phyloP scores from a whole-genome alignment of 2,888 invertebrate genomes.

The Caenorhabditis plicata region DNA sequence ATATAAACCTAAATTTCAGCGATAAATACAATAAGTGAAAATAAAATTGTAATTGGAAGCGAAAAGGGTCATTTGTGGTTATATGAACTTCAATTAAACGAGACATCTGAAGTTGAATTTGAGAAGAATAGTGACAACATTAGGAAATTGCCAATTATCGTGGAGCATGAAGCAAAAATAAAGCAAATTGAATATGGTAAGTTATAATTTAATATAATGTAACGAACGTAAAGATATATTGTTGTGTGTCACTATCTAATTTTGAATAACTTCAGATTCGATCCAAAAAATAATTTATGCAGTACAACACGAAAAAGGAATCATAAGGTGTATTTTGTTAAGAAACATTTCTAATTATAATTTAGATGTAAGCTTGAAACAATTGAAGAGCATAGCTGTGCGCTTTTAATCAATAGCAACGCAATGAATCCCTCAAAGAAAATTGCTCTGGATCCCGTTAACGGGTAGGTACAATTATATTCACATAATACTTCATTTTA shows the following conservation, averaged over 20 bases:
- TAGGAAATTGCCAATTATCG: conserved; percentile 23
- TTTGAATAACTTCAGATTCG: conserved; percentile 16
- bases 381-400: conserved; percentile 26
- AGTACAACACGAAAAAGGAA: conserved; percentile 41
- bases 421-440: conserved; percentile 46
- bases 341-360: background rate
- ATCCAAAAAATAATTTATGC: conserved; percentile 37
- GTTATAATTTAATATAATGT: background rate
- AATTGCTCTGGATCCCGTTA: conserved; percentile 51
- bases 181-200: conserved; percentile 23
- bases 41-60: conserved; percentile 21
- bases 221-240: too few species aligned
- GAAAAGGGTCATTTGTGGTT: conserved; percentile 25
- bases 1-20: too few species aligned
- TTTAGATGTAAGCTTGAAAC: conserved; percentile 17
- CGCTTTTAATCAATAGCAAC: conserved; percentile 26
- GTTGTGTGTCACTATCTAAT: background rate
- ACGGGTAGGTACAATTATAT: conserved; percentile 39
- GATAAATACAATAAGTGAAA: conserved; percentile 22
- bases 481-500: background rate
- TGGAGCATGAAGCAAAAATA: conserved; percentile 25
- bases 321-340: conserved; percentile 13
- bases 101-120: too few species aligned
- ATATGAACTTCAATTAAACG: too few species aligned
- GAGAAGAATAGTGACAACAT: conserved; percentile 13